phyloP scores from a whole-genome alignment of 2,797 vertebrate species.

The Acrocephalus scirpaceus region DNA sequence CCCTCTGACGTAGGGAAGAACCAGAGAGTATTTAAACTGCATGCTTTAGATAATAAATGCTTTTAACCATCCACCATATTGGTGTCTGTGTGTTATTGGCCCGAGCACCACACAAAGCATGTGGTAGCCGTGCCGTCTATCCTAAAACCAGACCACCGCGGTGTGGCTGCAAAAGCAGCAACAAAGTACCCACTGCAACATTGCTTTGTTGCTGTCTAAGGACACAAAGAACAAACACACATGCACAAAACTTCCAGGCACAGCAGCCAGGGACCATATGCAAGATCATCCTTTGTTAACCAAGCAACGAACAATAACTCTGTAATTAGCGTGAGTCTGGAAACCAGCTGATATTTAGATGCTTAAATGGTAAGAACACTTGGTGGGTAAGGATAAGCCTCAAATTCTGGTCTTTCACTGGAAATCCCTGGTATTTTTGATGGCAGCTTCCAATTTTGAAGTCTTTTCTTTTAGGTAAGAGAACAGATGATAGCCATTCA shows the following conservation, averaged over 20 bases:
- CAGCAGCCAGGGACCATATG: background rate
- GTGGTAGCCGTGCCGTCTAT: too few species aligned
- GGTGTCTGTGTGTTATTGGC: too few species aligned
- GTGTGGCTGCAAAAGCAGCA: too few species aligned
- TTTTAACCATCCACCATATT: too few species aligned
- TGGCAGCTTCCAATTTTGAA: background rate
- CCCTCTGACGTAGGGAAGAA: too few species aligned
- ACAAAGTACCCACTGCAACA: slow-evolving; percentile 6
- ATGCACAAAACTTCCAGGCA: background rate
- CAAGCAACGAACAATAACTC: background rate
- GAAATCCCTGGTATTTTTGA: background rate
- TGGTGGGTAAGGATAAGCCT: background rate
- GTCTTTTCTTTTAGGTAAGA: background rate
- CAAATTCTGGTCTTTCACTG: background rate
- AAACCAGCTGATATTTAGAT: background rate
- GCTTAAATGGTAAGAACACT: background rate
- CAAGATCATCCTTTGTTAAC: background rate
- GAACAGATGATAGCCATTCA: background rate
- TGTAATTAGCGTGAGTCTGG: background rate
- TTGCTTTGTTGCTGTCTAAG: slow-evolving; percentile 39
- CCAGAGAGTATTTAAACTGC: too few species aligned
- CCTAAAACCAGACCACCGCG: too few species aligned
- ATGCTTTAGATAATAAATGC: too few species aligned
- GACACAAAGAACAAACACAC: background rate
- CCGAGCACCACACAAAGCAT: too few species aligned